A percentile compares a stretch with the other conserved stretches of the same genome.
Evolutionary conservation across 2,888 invertebrate species (phyloP).

Genomic region (Rutpela maculata): DNA sequence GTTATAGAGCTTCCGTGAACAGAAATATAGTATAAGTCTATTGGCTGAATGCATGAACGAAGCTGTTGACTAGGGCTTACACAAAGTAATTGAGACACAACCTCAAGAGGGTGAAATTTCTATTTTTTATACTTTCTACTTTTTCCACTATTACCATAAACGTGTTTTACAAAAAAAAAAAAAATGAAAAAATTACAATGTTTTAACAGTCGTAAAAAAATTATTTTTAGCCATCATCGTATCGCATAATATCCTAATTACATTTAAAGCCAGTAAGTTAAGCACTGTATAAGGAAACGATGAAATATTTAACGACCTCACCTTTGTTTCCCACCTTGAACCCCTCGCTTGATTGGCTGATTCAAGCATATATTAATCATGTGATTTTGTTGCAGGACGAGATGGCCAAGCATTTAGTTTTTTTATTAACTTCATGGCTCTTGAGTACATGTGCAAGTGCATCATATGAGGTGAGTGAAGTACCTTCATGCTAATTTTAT

Average conservation of each 20-base stretch:
- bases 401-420: constrained; percentile 73
- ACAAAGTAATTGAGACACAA: no score
- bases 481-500: constrained; percentile 11
- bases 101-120: no score
- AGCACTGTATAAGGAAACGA: background rate
- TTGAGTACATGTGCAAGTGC: constrained; percentile 60
- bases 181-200: no score
- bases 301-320: background rate
- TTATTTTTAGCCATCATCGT: no score
- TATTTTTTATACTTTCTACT: no score
- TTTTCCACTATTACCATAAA: no score
- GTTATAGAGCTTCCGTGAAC: no score
- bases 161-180: no score
- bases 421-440: constrained; percentile 68
- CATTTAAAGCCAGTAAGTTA: background rate
- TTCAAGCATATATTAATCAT: constrained; percentile 49
- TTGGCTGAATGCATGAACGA: no score
- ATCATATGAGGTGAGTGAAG: constrained; percentile 61
- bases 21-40: no score
- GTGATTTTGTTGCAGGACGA: constrained; percentile 68
- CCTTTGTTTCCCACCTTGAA: background rate
- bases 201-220: no score
- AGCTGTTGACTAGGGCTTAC: no score
- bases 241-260: background rate
- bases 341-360: background rate